Conservation (phyloP, 2,797 vertebrate species). For the Cottoperca gobio region DNA sequence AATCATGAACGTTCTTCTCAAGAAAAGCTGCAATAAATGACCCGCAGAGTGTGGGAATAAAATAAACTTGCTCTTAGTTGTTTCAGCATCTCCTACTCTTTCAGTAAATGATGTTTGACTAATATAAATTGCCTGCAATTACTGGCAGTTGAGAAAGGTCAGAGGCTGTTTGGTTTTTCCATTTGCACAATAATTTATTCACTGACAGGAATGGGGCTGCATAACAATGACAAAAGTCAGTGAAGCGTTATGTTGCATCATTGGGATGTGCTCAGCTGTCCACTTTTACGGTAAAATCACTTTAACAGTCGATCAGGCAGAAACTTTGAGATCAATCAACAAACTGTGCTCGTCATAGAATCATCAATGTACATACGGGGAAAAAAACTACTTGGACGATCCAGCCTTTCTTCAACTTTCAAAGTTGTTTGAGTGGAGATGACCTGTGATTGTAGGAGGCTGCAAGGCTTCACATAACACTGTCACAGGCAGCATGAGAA, state of each 20-base stretch:
- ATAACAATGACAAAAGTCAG: constrained; percentile 22
- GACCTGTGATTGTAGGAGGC: constrained; percentile 30
- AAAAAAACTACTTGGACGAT: not conserved
- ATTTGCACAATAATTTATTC: constrained; percentile 61
- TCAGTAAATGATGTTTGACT: constrained; percentile 64
- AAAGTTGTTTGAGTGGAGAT: constrained; percentile 18
- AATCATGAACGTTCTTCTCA: constrained; percentile 15
- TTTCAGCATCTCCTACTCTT: constrained; percentile 37
- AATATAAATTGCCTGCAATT: constrained; percentile 68
- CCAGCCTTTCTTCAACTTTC: not conserved
- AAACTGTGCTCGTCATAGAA: not conserved
- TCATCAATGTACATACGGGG: not conserved
- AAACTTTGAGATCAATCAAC: constrained; percentile 6
- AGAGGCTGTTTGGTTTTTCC: constrained; percentile 67
- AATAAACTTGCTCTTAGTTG: constrained; percentile 47
- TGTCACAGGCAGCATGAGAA: constrained; percentile 51
- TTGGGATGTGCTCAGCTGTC: constrained; percentile 63
- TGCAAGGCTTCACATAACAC: constrained; percentile 42
- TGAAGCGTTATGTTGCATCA: constrained; percentile 56
- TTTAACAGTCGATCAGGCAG: constrained; percentile 10
- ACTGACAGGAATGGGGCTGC: constrained; percentile 55
- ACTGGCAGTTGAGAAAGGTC: constrained; percentile 62
- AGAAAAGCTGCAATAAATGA: constrained; percentile 34
- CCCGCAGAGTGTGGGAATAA: constrained; percentile 38
- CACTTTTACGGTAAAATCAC: constrained; percentile 43